Conservation (phyloP, 2,797 vertebrate species). For the Betta splendens region DNA sequence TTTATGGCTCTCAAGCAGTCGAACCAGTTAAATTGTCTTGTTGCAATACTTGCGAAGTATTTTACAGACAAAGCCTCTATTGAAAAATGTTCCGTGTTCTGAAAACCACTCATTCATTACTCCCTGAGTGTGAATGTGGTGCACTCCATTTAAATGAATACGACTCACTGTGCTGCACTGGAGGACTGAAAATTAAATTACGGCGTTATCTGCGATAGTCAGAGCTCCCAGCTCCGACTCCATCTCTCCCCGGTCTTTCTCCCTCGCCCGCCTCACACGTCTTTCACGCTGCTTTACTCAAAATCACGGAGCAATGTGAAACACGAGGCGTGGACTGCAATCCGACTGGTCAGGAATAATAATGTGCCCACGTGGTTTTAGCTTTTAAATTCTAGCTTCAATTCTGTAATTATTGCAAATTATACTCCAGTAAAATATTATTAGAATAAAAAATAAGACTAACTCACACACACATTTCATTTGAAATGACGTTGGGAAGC, state of each 20-base stretch:
- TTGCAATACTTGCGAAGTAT: background rate
- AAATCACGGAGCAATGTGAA: conserved; percentile 12
- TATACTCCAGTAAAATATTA: too few species aligned
- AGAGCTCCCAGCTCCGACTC: conserved; percentile 48
- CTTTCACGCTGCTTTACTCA: conserved; percentile 13
- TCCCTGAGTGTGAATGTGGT: conserved; percentile 25
- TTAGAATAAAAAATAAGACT: too few species aligned
- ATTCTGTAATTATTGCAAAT: too few species aligned
- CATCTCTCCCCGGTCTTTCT: conserved; percentile 33
- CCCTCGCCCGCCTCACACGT: conserved; percentile 6
- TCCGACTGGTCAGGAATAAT: too few species aligned
- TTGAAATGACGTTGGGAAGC: too few species aligned
- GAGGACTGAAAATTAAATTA: conserved; percentile 70
- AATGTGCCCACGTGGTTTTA: too few species aligned
- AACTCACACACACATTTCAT: too few species aligned
- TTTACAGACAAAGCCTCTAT: conserved; percentile 20
- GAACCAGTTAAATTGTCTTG: background rate
- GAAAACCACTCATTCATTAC: conserved; percentile 29
- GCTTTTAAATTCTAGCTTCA: too few species aligned
- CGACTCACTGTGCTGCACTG: conserved; percentile 56
- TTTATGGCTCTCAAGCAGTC: background rate
- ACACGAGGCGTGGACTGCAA: too few species aligned
- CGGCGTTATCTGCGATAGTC: conserved; percentile 62
- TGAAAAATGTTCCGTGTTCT: conserved; percentile 31
- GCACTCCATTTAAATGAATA: conserved; percentile 61